phyloP scores from a whole-genome alignment of 2,888 invertebrate species.

The Meteorus colon region DNA sequence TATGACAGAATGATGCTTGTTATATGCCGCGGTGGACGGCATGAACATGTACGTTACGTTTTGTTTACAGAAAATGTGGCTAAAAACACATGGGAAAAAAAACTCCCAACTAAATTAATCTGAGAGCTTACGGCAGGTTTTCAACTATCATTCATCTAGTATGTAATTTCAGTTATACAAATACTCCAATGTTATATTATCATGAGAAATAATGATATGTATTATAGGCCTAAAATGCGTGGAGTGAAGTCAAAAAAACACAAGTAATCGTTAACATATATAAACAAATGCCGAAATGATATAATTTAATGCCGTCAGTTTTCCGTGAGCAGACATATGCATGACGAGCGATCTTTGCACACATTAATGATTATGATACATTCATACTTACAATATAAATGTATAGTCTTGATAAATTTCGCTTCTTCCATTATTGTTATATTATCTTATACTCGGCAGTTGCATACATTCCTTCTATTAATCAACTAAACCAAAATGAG shows the following conservation, averaged over 20 bases:
- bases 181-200: constrained; percentile 27
- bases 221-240: constrained; percentile 31
- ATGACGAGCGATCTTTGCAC: constrained; percentile 11
- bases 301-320: constrained; percentile 1
- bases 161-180: neutral
- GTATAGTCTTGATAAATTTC: constrained; percentile 9
- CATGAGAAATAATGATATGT: constrained; percentile 21
- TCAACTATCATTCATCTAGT: constrained; percentile 24
- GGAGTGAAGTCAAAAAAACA: neutral
- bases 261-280: constrained; percentile 14
- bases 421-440: constrained; percentile 26
- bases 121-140: constrained; percentile 16
- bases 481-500: neutral
- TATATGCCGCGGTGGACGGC: neutral
- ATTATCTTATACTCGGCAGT: neutral
- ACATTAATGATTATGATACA: neutral
- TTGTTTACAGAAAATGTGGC: neutral
- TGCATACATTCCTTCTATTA: constrained; percentile 9
- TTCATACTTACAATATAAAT: neutral
- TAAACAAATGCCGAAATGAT: neutral
- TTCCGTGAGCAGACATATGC: neutral
- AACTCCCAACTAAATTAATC: constrained; percentile 33
- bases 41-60: neutral
- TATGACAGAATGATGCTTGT: neutral
- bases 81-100: constrained; percentile 33